Evolutionary conservation across 2,888 invertebrate species (phyloP).

Genomic region (Lycocerus yunnanus): DNA sequence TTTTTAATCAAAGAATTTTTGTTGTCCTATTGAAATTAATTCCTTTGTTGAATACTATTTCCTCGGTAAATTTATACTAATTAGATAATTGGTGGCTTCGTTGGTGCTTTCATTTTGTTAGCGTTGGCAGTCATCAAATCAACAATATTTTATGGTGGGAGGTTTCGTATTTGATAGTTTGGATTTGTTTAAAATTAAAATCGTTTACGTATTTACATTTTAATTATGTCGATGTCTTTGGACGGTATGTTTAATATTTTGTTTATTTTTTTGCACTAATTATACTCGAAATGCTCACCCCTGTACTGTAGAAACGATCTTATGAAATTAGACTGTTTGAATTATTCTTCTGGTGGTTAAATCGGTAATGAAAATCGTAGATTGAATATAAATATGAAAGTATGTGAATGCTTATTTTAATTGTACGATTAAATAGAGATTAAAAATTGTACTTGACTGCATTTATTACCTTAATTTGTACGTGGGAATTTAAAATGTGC

Average conservation of each 20-base stretch:
- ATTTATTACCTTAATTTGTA: not conserved
- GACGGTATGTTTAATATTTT: not conserved
- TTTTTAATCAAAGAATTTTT: not conserved
- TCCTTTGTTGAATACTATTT: not conserved
- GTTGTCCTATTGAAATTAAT: not conserved
- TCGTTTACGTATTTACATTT: not conserved
- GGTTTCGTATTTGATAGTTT: slow-evolving; percentile 1
- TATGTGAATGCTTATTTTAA: not conserved
- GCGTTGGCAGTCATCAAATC: not conserved
- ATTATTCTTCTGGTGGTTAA: not conserved
- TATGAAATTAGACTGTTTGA: not conserved
- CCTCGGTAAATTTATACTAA: not conserved
- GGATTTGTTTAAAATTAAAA: slow-evolving; percentile 1
- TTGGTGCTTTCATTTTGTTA: not conserved
- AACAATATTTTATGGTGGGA: slow-evolving; percentile 3
- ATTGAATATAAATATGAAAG: not conserved
- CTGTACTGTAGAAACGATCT: not conserved
- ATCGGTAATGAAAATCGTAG: not conserved
- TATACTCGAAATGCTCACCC: not conserved
- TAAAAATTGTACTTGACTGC: not conserved
- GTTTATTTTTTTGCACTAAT: not conserved
- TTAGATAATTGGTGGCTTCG: not conserved
- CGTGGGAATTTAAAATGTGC: not conserved
- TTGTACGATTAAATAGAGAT: not conserved
- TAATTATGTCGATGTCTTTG: not conserved